A percentile compares a stretch with the other conserved stretches of the same genome.
Evolutionary conservation across 2,113 vertebrate species (phyloP).

Genomic region (Procapra przewalskii): DNA sequence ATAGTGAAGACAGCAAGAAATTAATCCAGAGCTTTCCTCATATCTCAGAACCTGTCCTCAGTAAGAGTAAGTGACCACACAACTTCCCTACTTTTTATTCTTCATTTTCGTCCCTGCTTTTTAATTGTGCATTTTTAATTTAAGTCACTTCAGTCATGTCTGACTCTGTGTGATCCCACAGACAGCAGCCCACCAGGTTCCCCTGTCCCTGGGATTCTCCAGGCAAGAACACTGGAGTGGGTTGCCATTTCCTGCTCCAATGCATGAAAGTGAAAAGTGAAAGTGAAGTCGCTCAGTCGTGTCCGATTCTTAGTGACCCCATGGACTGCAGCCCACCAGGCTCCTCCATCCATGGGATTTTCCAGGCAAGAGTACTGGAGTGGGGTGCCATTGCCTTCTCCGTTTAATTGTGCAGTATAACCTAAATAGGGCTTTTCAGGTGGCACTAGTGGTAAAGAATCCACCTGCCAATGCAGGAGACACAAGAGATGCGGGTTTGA

Average conservation of each 20-base stretch:
- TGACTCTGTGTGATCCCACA: no score
- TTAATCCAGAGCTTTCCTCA: conserved; percentile 51
- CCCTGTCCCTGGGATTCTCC: no score
- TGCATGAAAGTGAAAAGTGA: no score
- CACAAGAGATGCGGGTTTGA: fast-evolving
- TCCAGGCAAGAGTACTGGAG: no score
- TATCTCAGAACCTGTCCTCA: conserved; percentile 40
- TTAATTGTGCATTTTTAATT: not conserved
- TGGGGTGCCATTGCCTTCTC: not conserved
- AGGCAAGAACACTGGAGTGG: no score
- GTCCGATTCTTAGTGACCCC: no score
- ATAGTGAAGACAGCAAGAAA: conserved; percentile 44
- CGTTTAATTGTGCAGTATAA: not conserved
- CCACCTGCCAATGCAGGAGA: not conserved
- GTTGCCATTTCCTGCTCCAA: no score
- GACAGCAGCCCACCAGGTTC: no score
- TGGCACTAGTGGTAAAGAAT: not conserved
- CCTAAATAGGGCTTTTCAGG: not conserved
- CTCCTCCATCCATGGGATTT: no score
- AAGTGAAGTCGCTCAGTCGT: no score
- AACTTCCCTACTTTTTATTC: not conserved
- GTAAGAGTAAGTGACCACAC: conserved; percentile 55
- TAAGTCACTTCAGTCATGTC: no score
- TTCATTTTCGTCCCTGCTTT: not conserved
- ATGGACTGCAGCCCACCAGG: no score